These are phyloP conservation scores for Carcharodon carcharias DNA, from an alignment of 2,797 vertebrate genomes.

Conservation along the genomic window DNA sequence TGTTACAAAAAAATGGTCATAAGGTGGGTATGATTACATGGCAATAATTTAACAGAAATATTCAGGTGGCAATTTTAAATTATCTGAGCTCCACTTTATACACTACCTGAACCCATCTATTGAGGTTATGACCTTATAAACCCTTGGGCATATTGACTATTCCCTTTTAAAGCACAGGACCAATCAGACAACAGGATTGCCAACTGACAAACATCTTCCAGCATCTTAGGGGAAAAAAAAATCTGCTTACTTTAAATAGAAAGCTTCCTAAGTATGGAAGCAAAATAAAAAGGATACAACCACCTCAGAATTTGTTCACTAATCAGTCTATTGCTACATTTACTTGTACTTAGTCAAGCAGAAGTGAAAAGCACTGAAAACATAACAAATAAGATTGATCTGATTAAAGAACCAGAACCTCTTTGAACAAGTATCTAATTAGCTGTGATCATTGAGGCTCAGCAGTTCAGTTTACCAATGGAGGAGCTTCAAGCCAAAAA, in stretches of 20 bases:
- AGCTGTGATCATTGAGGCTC: neutral
- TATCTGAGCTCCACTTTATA: neutral
- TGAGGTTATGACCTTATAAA: neutral
- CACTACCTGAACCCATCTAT: neutral
- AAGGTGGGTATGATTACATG: neutral
- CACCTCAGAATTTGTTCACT: neutral
- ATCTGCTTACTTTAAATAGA: neutral
- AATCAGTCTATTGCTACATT: neutral
- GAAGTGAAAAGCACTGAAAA: neutral
- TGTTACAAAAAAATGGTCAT: neutral
- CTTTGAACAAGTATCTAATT: neutral
- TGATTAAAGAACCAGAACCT: neutral
- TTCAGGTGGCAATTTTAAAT: neutral
- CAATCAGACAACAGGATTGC: neutral
- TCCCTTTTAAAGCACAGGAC: neutral
- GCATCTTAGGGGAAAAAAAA: neutral
- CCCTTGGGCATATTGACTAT: neutral
- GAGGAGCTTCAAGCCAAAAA: neutral
- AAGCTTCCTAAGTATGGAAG: neutral
- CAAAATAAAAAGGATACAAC: neutral
- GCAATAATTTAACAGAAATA: neutral
- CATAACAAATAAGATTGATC: neutral
- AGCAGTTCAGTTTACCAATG: neutral
- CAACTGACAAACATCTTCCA: neutral
- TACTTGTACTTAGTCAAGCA: neutral